Evolutionary conservation across 2,888 invertebrate species (phyloP), one percentile per base, ranked within the genome.

Genomic region (Tyria jacobaeae): DNA sequence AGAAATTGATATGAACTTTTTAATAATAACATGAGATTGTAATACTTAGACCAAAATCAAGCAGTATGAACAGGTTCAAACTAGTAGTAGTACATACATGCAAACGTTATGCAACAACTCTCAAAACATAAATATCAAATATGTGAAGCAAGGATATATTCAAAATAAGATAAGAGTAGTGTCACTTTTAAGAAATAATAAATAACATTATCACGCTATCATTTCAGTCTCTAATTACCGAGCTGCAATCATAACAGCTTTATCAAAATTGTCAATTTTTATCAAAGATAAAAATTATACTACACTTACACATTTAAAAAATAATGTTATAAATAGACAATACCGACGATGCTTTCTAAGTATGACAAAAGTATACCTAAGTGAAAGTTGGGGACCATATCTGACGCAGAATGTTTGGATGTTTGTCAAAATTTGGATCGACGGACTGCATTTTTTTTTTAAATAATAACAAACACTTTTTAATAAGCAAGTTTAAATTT

Each of bases 141-240:
- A 41, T 50, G 50, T 37, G 51, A 17, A 10, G n/a, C 48, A 24
- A 49, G 25, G 25, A 39, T 35, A 41, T 57, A 17, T 44, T 52
- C 24, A 51, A 53, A 41, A 44, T 44, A n/a, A 58, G 58, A 58
- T 58, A 58, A 5, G 34, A 51, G 34, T 44, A n/a, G 31, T 41
- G 21, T 44, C 17, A 41, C 17, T 59, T 44, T 51, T 21, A 25
- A 25, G 39, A 47, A 59, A 51, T 49, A 60, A 44, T 60, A 49
- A 49, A 60, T 47, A 54, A 24, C 39, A 47, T 48, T 60, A 60
- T 54, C 60, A 34, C 39, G 50, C 35, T 35, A 41, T 15, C 54
- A 54, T 24, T 60, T 35, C n/a, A 17, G 34, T 55, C 49, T 50
- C 55, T 55, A 60, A 60, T 39, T 50, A 24, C 41, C 15, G 14